These are phyloP conservation scores for Phasianus colchicus DNA, from an alignment of 2,113 vertebrate species.

Conservation along the genomic window DNA sequence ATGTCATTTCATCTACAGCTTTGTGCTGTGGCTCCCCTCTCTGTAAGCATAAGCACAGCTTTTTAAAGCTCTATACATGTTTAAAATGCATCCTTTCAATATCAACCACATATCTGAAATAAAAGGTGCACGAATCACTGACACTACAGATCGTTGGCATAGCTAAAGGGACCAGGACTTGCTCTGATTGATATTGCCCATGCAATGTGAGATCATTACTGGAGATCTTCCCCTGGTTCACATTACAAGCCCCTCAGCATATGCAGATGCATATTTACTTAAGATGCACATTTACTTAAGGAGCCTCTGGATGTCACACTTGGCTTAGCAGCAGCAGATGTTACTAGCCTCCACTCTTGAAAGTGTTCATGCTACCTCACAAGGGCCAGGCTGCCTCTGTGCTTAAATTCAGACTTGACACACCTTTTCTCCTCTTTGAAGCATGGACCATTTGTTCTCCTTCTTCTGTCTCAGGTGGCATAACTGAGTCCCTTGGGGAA, in stretches of 20 bases:
- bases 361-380: background rate
- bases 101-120: background rate
- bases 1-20: background rate
- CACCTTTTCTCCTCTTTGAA: background rate
- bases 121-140: background rate
- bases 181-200: background rate
- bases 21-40: background rate
- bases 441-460: background rate
- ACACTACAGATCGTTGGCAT: background rate
- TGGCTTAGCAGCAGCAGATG: background rate
- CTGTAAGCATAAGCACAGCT: background rate
- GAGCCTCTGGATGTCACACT: background rate
- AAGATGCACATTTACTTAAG: background rate
- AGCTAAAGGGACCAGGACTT: background rate
- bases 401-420: background rate
- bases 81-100: background rate
- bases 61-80: background rate
- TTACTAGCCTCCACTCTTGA: background rate
- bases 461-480: background rate
- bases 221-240: background rate
- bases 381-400: background rate
- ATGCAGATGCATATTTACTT: background rate
- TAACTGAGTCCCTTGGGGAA: constrained; percentile 25
- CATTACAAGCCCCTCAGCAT: background rate
- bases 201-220: background rate